These are phyloP conservation scores for Portunus trituberculatus DNA, from an alignment of 1,140 invertebrate genomes.

Conservation along the genomic window DNA sequence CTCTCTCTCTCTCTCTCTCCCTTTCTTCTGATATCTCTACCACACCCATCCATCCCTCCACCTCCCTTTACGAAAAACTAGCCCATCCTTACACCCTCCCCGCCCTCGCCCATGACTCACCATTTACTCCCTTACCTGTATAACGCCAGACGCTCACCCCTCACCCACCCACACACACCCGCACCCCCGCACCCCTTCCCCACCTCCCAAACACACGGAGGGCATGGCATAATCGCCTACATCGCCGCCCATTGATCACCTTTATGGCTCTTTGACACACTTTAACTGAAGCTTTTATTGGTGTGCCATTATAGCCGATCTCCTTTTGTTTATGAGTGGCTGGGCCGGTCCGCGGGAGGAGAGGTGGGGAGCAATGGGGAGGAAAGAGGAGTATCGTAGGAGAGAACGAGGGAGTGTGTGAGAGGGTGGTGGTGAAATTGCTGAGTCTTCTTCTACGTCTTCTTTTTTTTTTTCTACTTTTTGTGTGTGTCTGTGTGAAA, in stretches of 20 bases:
- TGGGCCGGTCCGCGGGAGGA: neutral
- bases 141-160: too few species aligned
- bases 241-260: neutral
- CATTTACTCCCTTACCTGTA: too few species aligned
- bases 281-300: conserved; percentile 6
- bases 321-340: conserved; percentile 12
- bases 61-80: neutral
- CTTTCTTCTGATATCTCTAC: neutral
- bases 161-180: too few species aligned
- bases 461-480: too few species aligned
- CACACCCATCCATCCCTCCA: neutral
- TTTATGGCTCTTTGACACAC: conserved; percentile 22
- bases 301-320: neutral
- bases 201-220: neutral
- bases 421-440: too few species aligned
- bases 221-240: neutral
- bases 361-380: too few species aligned
- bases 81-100: neutral
- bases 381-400: too few species aligned
- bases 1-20: neutral
- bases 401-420: too few species aligned
- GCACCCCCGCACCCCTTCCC: neutral
- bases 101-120: neutral
- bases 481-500: too few species aligned
- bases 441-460: too few species aligned